Percentiles rank a stretch among this genome's conserved stretches.
phyloP scores from a whole-genome alignment of 2,113 vertebrate species.

The Procavia capensis region DNA sequence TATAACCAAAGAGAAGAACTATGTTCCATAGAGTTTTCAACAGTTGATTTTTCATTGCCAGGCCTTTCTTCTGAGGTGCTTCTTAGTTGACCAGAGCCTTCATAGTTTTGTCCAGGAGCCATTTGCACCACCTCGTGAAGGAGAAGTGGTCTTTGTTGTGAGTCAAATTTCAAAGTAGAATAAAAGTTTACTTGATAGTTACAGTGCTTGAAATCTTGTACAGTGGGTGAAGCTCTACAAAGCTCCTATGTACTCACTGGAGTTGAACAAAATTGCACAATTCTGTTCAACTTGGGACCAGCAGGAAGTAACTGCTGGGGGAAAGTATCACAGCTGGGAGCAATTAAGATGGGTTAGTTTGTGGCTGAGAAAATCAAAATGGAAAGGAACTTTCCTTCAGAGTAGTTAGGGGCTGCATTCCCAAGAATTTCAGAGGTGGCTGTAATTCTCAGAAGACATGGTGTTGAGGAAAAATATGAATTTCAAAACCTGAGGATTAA shows the following conservation, averaged over 20 bases:
- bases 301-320: conserved; percentile 55
- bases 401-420: conserved; percentile 45
- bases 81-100: background rate
- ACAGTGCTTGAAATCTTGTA: conserved; percentile 46
- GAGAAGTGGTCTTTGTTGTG: background rate
- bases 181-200: conserved; percentile 46
- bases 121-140: background rate
- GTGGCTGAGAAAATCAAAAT: conserved; percentile 72
- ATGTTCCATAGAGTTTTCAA: background rate
- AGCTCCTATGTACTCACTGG: conserved; percentile 52
- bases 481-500: conserved; percentile 56
- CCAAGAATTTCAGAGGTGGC: conserved; percentile 12
- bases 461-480: background rate
- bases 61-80: background rate
- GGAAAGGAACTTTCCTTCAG: conserved; percentile 54
- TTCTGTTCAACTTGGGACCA: conserved; percentile 51
- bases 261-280: conserved; percentile 66
- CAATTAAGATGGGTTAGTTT: conserved; percentile 76
- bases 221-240: conserved; percentile 60
- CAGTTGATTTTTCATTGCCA: too few relatives aligned
- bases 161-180: conserved; percentile 31
- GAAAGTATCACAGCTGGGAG: conserved; percentile 73
- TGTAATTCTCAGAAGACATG: conserved; percentile 45
- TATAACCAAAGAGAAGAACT: background rate
- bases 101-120: background rate